Conservation (phyloP, 2,888 invertebrate genomes). For the Erannis defoliaria region DNA sequence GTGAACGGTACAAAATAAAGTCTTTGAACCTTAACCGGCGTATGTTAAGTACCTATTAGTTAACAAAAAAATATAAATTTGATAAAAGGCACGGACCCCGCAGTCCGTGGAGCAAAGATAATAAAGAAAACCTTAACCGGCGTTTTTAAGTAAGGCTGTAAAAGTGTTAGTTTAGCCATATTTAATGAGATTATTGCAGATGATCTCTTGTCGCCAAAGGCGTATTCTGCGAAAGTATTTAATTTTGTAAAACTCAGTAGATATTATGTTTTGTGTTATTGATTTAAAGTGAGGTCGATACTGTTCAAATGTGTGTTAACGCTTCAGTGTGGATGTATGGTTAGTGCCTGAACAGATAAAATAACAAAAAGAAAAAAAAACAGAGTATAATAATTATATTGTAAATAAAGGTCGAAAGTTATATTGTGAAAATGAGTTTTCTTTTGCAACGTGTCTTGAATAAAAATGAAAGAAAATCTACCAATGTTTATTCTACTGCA, state of each 20-base stretch:
- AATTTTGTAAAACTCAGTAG: conserved; percentile 45
- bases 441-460: conserved; percentile 4
- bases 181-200: conserved; percentile 71
- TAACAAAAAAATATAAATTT: too few species aligned
- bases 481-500: too few species aligned
- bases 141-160: too few species aligned
- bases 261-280: conserved; percentile 50
- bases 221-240: conserved; percentile 66
- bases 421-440: conserved; percentile 54
- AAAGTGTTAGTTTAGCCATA: conserved; percentile 35
- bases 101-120: too few species aligned
- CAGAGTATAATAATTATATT: conserved; percentile 85
- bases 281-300: conserved; percentile 73
- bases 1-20: too few species aligned
- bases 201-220: conserved; percentile 75
- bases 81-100: too few species aligned
- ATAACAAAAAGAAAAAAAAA: conserved; percentile 63
- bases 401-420: conserved; percentile 80
- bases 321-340: conserved; percentile 65
- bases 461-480: not conserved
- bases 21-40: too few species aligned
- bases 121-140: too few species aligned
- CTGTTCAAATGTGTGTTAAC: conserved; percentile 63
- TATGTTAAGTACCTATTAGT: too few species aligned
- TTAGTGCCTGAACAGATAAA: conserved; percentile 79